phyloP scores from a whole-genome alignment of 2,797 vertebrate genomes.

The Hydrophis major region DNA sequence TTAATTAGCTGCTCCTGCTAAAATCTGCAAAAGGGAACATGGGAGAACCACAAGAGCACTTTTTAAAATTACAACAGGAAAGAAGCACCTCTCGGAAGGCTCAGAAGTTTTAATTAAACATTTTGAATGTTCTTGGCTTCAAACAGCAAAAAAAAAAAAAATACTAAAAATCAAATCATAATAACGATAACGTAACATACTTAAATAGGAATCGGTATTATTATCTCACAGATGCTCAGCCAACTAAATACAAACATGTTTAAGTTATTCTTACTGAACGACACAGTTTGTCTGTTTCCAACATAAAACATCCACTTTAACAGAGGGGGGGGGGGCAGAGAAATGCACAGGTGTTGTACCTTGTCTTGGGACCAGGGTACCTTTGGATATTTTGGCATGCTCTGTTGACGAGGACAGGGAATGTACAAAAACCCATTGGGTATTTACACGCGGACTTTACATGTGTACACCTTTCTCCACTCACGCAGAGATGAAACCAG shows the following conservation, averaged over 20 bases:
- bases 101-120: slow-evolving; percentile 64
- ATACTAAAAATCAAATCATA: not conserved
- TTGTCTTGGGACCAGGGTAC: not conserved
- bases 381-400: slow-evolving; percentile 35
- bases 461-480: not conserved
- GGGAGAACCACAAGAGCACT: not conserved
- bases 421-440: slow-evolving; percentile 32
- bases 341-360: not conserved
- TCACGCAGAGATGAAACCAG: not conserved
- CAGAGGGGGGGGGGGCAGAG: not conserved
- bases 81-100: slow-evolving; percentile 20
- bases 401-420: slow-evolving; percentile 4
- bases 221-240: slow-evolving; percentile 49
- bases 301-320: slow-evolving; percentile 15
- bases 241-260: slow-evolving; percentile 50
- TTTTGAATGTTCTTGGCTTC: slow-evolving; percentile 46
- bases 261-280: not conserved
- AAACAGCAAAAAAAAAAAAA: slow-evolving; percentile 50
- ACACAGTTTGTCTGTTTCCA: not conserved
- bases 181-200: slow-evolving; percentile 17
- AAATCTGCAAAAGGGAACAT: not conserved
- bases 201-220: slow-evolving; percentile 30
- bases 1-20: not conserved
- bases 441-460: slow-evolving; percentile 36
- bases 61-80: not conserved